phyloP scores from a whole-genome alignment of 2,113 vertebrate species.

The Tenebrosternarchus preto region DNA sequence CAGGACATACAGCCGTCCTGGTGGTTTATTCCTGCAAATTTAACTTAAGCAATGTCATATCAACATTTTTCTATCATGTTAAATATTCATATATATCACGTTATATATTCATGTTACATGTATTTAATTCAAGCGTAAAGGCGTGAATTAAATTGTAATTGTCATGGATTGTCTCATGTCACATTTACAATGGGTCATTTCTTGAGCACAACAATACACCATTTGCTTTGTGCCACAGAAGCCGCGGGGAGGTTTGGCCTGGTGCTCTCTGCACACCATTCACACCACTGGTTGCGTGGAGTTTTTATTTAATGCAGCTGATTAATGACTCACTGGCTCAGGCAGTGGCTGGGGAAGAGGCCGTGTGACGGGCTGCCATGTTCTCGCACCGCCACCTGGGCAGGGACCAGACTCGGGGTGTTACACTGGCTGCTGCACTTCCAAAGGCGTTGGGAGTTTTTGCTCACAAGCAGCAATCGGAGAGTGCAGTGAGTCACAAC shows the following conservation, averaged over 20 bases:
- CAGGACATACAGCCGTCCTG: no score
- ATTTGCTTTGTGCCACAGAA: no score
- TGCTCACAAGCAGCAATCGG: neutral
- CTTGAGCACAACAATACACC: no score
- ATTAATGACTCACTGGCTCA: neutral
- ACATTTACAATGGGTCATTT: no score
- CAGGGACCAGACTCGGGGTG: neutral
- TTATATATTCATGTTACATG: no score
- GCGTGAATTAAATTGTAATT: no score
- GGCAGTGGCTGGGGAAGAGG: constrained; percentile 6
- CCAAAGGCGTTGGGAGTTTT: neutral
- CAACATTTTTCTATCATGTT: no score
- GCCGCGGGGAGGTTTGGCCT: neutral
- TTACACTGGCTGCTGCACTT: neutral
- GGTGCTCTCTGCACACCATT: neutral
- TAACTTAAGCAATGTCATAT: no score
- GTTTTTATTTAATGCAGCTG: constrained; percentile 22
- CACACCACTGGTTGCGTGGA: neutral
- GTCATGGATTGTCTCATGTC: no score
- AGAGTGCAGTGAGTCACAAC: neutral
- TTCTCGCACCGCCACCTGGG: neutral
- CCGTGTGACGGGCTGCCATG: neutral
- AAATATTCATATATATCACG: no score
- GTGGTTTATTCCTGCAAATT: no score
- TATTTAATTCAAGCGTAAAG: no score